Evolutionary conservation across 2,113 vertebrate genomes (phyloP), one percentile per base, ranked within the genome.

Genomic region (Calyptommatus sinebrachiatus): DNA sequence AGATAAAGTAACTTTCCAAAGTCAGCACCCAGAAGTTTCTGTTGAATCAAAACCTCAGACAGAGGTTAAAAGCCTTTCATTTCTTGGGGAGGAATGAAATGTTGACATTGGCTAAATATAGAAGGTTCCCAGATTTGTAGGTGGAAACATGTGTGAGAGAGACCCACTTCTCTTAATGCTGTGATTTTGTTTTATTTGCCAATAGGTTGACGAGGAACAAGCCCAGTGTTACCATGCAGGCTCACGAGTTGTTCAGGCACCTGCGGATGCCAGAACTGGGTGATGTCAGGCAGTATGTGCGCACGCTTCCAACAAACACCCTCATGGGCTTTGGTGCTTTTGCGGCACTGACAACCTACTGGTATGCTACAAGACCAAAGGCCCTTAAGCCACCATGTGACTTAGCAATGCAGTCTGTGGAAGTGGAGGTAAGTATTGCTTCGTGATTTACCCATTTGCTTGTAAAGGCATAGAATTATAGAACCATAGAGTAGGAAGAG

Each of bases 301-400:
- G 96, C 7, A 93, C 93, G 29, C 92, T 99, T 41, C 97, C 97
- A 0, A 95, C 96, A 57, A 98, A 98, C 28, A 96, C 97, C 0
- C 92, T 99, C 46, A 95, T 99, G 97, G 98, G 98, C 68, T 94
- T 99, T 12, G 98, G 98, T 0, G 98, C 97, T 2, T 96, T 99
- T 0, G 98, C 98, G 0, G 98, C 97, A 1, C 91, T 99, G 82
- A 98, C 97, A 0, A 98, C 97, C 11, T 99, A 99, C 93, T 99
- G 98, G 98, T 97, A 97, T 3, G 96, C 97, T 73, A 97, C 97
- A 0, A 94, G 97, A 70, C 97, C 98, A 0, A 97, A 94, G 85
- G 96, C 98, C 61, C 92, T 99, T 79, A 97, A 96, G 75, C 97
- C 97, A 0, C 96, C 97, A 28, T 99, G 97, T 50, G 97, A 99